Evolutionary conservation across 1,140 invertebrate genomes (phyloP), one percentile per base, ranked within the genome.

Genomic region (Brachionus angularis): DNA sequence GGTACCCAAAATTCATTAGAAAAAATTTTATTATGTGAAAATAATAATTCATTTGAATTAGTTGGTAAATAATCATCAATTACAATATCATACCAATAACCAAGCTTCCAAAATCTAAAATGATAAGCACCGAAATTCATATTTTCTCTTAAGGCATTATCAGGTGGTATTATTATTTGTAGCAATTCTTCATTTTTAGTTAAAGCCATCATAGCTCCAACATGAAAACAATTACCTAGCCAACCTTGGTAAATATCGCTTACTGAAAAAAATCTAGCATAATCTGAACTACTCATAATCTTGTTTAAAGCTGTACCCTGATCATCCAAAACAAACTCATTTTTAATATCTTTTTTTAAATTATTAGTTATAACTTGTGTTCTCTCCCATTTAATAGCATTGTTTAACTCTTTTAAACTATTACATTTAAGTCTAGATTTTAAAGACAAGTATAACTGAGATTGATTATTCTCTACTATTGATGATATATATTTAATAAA

Each of bases 1-100:
- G 79, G 75, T n/a, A 78, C 76, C 79, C 79, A 81, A 70, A 81
- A 81, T 73, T 81, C 79, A n/a, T 72, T 73, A 0, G 74, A 12
- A 47, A 75, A 73, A 3, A 46, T 36, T 2, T 73, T 25, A 50
- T 76, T 78, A 5, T 74, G 72, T 5, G 77, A 76, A 64, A 75
- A 79, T 34, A 78, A 23, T 2, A 80, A 73, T 10, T 71, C 36
- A 0, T 76, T 77, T 27, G 76, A 72, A 18, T 74, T 73, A 1
- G 77, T 49, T 1, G 62, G 62, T 18, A 67, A 21, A 47, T 67
- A 67, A 21, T 67, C 62, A 36, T 67, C 62, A n/a, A 67, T 31
- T 29, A 67, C 42, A 14, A 29, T 50, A 18, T 67, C 62, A 34
- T 67, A 50, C 62, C 62, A 67, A 21, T 33, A 46, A 21, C 62